Percentiles rank a stretch among this genome's conserved stretches.
These are phyloP conservation scores for Cyanoramphus novaezelandiae DNA, from an alignment of 2,113 vertebrate species.

Conservation along the genomic window DNA sequence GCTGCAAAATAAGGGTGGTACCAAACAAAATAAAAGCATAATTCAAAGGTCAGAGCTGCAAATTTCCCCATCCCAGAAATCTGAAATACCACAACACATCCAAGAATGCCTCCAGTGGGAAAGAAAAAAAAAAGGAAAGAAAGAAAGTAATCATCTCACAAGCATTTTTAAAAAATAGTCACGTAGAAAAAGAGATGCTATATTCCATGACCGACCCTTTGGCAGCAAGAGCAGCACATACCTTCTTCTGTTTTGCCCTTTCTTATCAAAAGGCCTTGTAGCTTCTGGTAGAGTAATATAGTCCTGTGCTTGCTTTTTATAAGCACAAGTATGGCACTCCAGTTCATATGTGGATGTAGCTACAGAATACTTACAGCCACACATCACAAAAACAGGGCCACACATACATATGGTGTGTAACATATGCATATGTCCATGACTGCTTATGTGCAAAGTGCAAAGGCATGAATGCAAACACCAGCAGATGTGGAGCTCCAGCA, in stretches of 20 bases:
- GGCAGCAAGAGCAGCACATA: neutral
- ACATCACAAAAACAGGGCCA: neutral
- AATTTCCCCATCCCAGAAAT: neutral
- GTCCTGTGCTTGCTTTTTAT: neutral
- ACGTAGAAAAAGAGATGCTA: neutral
- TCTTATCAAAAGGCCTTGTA: neutral
- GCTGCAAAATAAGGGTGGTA: neutral
- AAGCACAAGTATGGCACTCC: neutral
- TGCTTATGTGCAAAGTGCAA: neutral
- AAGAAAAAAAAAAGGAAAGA: neutral
- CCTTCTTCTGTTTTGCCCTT: neutral
- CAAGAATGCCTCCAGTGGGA: neutral
- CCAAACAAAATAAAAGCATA: neutral
- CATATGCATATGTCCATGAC: neutral
- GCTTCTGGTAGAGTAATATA: neutral
- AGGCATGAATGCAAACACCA: neutral
- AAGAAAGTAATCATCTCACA: neutral
- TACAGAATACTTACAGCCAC: neutral
- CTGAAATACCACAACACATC: neutral
- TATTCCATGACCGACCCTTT: neutral
- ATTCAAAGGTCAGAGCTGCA: neutral
- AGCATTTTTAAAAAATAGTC: neutral
- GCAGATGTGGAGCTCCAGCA: neutral
- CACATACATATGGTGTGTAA: neutral
- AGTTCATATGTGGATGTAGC: neutral